Evolutionary conservation across 2,113 vertebrate species (phyloP).

Genomic region (Percopsis transmontana): DNA sequence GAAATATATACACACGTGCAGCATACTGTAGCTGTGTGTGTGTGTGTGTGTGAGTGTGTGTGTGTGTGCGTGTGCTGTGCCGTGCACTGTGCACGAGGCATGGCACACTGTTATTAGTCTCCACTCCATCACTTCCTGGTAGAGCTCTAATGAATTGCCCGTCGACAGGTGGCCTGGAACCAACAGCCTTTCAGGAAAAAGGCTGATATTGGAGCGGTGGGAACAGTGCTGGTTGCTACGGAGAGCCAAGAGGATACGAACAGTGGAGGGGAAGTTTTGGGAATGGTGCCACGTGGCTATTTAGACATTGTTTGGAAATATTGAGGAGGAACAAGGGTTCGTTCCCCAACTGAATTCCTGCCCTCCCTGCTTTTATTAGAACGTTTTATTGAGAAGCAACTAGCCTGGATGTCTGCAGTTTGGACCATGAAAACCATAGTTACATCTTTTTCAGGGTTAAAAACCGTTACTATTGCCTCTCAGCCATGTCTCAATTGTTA

Average conservation of each 20-base stretch:
- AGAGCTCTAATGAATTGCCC: slow-evolving; percentile 71
- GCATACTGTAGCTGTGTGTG: slow-evolving; percentile 17
- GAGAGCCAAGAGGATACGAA: slow-evolving; percentile 22
- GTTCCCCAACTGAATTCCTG: neutral
- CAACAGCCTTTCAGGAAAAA: slow-evolving; percentile 70
- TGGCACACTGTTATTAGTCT: slow-evolving; percentile 69
- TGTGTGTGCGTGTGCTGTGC: slow-evolving; percentile 21
- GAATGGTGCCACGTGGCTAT: slow-evolving; percentile 1
- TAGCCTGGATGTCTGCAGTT: neutral
- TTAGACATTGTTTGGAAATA: neutral
- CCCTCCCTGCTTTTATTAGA: neutral
- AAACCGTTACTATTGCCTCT: no score
- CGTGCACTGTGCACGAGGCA: slow-evolving; percentile 20
- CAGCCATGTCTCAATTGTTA: no score
- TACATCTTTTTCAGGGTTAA: no score
- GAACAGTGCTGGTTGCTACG: slow-evolving; percentile 18
- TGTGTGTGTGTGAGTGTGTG: slow-evolving; percentile 21
- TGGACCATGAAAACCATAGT: no score
- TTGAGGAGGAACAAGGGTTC: slow-evolving; percentile 1
- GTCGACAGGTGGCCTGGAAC: slow-evolving; percentile 70
- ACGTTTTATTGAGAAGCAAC: neutral
- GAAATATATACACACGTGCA: no score
- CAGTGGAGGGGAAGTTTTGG: slow-evolving; percentile 2
- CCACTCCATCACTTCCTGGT: slow-evolving; percentile 67
- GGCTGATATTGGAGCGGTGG: slow-evolving; percentile 45